phyloP scores from a whole-genome alignment of 2,113 vertebrate genomes.

The Cinclus cinclus region DNA sequence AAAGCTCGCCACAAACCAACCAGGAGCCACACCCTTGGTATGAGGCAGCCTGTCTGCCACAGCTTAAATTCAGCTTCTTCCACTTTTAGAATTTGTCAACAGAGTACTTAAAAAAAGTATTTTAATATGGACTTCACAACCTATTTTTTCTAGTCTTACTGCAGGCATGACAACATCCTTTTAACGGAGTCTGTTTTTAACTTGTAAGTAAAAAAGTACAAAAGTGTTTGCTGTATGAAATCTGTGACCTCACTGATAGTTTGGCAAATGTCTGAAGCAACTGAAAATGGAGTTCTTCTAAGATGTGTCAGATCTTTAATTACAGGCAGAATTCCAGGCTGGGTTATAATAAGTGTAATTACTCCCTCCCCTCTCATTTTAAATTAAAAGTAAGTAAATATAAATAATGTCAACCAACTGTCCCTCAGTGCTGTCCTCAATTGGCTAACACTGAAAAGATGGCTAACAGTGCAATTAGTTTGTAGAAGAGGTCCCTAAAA shows the following conservation, averaged over 20 bases:
- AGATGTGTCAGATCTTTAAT: slow-evolving; percentile 52
- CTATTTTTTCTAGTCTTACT: slow-evolving; percentile 6
- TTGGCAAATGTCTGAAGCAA: slow-evolving; percentile 1
- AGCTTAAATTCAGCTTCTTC: slow-evolving; percentile 41
- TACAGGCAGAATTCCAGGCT: slow-evolving; percentile 38
- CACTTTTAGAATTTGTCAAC: slow-evolving; percentile 37
- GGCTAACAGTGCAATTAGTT: slow-evolving; percentile 3
- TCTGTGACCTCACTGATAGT: neutral
- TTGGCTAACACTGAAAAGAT: neutral
- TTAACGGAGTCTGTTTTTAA: neutral
- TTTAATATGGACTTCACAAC: neutral
- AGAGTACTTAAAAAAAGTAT: neutral
- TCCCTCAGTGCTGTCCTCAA: neutral
- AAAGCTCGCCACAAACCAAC: neutral
- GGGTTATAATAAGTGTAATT: slow-evolving; percentile 51
- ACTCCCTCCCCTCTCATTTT: slow-evolving; percentile 13
- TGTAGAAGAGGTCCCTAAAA: neutral
- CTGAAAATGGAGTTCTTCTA: slow-evolving; percentile 16
- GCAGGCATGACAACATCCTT: neutral
- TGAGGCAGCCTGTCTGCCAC: slow-evolving; percentile 24
- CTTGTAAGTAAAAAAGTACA: neutral
- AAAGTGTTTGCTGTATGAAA: neutral
- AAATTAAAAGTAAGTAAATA: slow-evolving; percentile 36
- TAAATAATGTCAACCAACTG: slow-evolving; percentile 19
- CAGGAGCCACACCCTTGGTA: slow-evolving; percentile 49